These are phyloP conservation scores for Scolopax mira DNA, from an alignment of 2,113 vertebrate species.

Conservation along the genomic window DNA sequence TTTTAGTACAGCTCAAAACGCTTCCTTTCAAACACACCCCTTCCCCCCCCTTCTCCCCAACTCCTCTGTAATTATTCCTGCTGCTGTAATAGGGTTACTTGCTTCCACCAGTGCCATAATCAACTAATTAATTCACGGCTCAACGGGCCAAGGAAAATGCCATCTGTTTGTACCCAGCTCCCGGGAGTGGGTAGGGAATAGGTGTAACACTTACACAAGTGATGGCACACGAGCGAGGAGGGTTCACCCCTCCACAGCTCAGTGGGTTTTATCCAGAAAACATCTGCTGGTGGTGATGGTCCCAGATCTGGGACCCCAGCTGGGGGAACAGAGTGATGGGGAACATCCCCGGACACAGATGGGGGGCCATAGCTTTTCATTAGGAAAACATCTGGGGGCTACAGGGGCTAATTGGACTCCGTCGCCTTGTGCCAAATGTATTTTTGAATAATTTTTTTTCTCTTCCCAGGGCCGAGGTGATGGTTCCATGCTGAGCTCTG, in stretches of 20 bases:
- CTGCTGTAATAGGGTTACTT: constrained; percentile 42
- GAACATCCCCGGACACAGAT: background rate
- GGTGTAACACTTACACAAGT: constrained; percentile 13
- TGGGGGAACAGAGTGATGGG: background rate
- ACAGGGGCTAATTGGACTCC: background rate
- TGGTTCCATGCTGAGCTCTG: background rate
- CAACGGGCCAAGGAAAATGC: constrained; percentile 41
- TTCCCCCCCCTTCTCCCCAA: background rate
- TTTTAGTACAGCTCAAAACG: background rate
- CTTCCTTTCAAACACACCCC: background rate
- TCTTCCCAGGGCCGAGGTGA: background rate
- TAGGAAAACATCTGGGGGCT: constrained; percentile 47
- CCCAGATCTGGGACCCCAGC: too few species aligned
- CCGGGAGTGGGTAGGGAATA: constrained; percentile 20
- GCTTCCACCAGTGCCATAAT: constrained; percentile 14
- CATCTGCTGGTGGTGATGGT: constrained; percentile 26
- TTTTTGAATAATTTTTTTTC: background rate
- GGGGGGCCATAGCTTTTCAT: background rate
- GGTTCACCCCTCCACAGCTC: background rate
- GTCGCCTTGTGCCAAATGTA: background rate
- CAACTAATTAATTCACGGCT: constrained; percentile 70
- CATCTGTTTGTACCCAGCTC: constrained; percentile 64
- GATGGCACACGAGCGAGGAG: background rate
- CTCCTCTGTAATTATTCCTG: constrained; percentile 6
- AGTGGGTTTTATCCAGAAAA: constrained; percentile 4